These are phyloP conservation scores for Lasioglossum vierecki DNA, from an alignment of 2,888 invertebrate genomes.

Conservation along the genomic window DNA sequence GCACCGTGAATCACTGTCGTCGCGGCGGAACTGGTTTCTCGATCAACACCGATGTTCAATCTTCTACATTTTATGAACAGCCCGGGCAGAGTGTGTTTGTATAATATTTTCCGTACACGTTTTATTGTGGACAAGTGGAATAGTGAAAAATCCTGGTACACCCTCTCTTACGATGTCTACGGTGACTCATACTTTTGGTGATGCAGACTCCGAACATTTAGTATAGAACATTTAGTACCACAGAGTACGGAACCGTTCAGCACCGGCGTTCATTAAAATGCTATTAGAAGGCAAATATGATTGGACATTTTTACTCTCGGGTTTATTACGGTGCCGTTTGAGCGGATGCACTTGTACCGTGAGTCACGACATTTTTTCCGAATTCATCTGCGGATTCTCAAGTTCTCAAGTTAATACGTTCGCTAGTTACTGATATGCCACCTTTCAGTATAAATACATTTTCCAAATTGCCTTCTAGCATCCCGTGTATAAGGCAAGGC, in stretches of 20 bases:
- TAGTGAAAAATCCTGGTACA: neutral
- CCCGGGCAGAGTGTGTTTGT: neutral
- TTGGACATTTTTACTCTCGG: neutral
- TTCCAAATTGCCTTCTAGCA: no score
- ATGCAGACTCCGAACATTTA: neutral
- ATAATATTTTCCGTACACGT: neutral
- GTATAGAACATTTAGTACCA: neutral
- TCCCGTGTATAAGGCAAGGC: no score
- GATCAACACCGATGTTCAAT: neutral
- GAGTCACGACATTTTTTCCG: neutral
- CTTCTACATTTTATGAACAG: neutral
- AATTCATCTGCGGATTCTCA: neutral
- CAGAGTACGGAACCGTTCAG: neutral
- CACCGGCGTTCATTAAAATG: neutral
- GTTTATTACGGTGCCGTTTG: neutral
- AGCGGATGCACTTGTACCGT: neutral
- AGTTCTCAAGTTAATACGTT: neutral
- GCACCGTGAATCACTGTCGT: conserved; percentile 18
- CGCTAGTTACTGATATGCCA: no score
- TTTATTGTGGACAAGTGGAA: neutral
- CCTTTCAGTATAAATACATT: no score
- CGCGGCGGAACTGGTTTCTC: neutral
- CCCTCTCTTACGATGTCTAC: neutral
- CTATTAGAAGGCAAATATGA: neutral
- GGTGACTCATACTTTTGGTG: neutral